Conservation (phyloP, 2,113 vertebrate genomes). For the Progne subis region DNA sequence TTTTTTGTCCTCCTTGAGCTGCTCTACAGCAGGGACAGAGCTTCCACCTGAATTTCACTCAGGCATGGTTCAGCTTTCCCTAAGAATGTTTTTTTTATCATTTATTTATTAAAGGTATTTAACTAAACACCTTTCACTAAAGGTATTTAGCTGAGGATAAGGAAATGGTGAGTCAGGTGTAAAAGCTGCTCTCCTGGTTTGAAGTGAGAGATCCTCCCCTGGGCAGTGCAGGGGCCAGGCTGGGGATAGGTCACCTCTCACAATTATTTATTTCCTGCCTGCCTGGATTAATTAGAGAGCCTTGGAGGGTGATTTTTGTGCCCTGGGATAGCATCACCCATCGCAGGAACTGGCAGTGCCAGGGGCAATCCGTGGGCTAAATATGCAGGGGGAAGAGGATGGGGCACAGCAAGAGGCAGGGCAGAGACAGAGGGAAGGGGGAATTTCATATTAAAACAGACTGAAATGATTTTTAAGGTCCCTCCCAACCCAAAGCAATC, state of each 20-base stretch:
- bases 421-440: not conserved
- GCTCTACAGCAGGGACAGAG: not conserved
- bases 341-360: not conserved
- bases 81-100: not conserved
- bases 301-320: not conserved
- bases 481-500: not conserved
- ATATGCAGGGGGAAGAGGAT: not conserved
- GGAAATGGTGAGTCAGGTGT: not conserved
- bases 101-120: too few species aligned
- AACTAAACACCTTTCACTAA: not conserved
- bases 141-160: not conserved
- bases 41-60: not conserved
- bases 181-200: not conserved
- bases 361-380: not conserved
- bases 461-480: not conserved
- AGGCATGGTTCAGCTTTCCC: not conserved
- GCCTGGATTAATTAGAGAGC: not conserved
- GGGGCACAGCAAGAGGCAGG: not conserved
- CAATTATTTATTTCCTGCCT: not conserved
- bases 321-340: accelerated
- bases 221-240: not conserved
- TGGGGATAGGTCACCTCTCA: not conserved
- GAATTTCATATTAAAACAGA: not conserved
- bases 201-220: not conserved
- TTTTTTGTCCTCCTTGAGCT: not conserved